Conservation (phyloP, 2,797 vertebrate species). For the Synaphobranchus kaupii region DNA sequence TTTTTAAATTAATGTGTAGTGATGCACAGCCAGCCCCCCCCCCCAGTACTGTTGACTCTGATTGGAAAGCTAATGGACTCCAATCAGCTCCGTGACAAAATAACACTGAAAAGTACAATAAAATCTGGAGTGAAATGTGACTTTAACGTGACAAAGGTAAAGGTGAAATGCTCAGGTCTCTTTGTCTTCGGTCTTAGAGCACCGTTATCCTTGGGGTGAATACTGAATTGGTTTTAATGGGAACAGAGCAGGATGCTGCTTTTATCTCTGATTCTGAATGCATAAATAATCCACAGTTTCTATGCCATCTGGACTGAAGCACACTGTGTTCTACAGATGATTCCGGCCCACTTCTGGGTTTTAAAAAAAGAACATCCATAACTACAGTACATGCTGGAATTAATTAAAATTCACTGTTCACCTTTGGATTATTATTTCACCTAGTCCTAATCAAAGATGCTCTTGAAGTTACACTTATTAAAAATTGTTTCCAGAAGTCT, state of each 20-base stretch:
- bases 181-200: background rate
- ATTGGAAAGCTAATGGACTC: background rate
- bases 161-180: background rate
- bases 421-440: background rate
- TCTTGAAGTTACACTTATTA: too few species aligned
- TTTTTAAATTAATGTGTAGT: constrained; percentile 16
- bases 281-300: background rate
- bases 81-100: background rate
- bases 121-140: background rate
- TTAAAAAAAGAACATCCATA: background rate
- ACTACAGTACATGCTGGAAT: too few species aligned
- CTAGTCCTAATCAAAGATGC: too few species aligned
- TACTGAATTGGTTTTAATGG: background rate
- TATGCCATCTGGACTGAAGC: background rate
- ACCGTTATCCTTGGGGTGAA: background rate
- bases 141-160: background rate
- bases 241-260: background rate
- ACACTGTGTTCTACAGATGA: background rate
- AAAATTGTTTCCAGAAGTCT: too few species aligned
- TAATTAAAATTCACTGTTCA: background rate
- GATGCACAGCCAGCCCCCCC: background rate
- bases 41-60: background rate
- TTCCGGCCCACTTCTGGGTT: background rate
- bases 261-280: background rate
- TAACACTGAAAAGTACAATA: background rate